Percentiles rank a stretch among this genome's conserved stretches.
These are phyloP conservation scores for Laticauda colubrina DNA, from an alignment of 2,113 vertebrate genomes.

Conservation along the genomic window DNA sequence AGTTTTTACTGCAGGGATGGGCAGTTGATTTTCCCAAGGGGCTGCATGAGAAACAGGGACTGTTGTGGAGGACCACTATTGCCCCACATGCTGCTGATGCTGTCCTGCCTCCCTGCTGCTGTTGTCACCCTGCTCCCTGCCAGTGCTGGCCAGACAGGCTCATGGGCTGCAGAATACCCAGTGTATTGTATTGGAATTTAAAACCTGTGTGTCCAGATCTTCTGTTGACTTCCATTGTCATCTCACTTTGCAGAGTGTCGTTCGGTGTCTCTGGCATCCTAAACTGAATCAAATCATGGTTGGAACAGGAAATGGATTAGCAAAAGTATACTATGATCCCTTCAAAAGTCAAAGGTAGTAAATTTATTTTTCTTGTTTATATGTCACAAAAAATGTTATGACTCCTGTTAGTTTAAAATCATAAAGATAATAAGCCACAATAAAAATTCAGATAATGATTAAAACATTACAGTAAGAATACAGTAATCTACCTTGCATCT, in stretches of 20 bases:
- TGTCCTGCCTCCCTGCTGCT: not conserved
- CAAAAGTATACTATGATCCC: conserved; percentile 95
- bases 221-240: not conserved
- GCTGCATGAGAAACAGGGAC: not conserved
- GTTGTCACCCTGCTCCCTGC: not conserved
- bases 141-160: not conserved
- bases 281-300: conserved; percentile 98
- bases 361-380: not conserved
- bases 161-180: not conserved
- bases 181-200: not conserved
- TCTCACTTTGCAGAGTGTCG: conserved; percentile 82
- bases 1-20: not conserved
- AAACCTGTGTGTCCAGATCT: not conserved
- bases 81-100: not conserved
- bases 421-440: not conserved
- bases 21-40: not conserved
- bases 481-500: not conserved
- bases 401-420: not conserved
- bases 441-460: not conserved
- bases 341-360: conserved; percentile 91
- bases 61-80: not conserved
- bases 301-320: conserved; percentile 90
- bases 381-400: not conserved
- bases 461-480: not conserved
- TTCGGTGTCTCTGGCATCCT: conserved; percentile 96